These are phyloP conservation scores for Caracal caracal DNA, from an alignment of 2,113 vertebrate species.

Conservation along the genomic window DNA sequence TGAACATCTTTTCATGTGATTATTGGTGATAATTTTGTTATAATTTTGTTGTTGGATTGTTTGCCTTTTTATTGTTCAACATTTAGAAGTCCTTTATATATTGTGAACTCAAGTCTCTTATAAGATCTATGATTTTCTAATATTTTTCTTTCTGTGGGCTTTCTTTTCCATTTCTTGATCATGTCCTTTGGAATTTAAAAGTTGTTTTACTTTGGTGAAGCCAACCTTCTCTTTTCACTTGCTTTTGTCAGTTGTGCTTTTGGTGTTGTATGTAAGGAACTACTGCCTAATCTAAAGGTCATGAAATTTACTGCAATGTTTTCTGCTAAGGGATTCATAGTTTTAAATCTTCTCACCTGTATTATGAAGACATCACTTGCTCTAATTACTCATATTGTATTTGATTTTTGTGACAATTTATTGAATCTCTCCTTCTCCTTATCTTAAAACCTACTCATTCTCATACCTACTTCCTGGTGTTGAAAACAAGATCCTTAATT, in stretches of 20 bases:
- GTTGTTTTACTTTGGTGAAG: background rate
- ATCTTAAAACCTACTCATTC: background rate
- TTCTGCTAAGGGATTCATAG: background rate
- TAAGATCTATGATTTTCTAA: background rate
- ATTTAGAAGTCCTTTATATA: background rate
- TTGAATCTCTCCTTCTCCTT: background rate
- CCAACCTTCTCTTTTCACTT: background rate
- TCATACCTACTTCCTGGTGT: background rate
- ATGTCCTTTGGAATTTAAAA: background rate
- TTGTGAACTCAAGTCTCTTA: background rate
- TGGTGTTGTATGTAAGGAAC: background rate
- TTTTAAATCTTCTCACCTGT: background rate
- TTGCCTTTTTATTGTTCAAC: background rate
- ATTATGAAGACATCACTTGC: background rate
- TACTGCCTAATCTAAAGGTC: background rate
- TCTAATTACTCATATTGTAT: background rate
- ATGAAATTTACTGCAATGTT: background rate
- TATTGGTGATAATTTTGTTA: background rate
- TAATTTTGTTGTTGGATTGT: background rate
- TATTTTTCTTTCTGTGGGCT: background rate
- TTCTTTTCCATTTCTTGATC: background rate
- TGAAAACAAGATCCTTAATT: background rate
- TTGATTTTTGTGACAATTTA: background rate
- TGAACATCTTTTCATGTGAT: background rate
- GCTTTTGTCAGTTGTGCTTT: background rate